Base-by-base conservation (phyloP, 2,797 vertebrate genomes). In the Epinephelus coioides region DNA sequence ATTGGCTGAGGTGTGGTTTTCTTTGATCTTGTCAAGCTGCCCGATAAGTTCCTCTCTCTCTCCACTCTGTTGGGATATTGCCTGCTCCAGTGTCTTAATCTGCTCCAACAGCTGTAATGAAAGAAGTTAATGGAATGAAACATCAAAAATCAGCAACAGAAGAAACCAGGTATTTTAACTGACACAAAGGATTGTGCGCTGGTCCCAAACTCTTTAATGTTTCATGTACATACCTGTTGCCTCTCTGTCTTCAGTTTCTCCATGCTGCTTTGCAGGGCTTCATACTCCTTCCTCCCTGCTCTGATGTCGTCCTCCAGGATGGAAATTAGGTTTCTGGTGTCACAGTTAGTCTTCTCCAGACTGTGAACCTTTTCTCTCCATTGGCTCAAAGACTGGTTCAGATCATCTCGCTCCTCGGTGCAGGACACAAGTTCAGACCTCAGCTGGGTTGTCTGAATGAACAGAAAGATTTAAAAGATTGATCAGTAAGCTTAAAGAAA, bases 271-370 rank as follows among this genome's bases (percentile, higher is more conserved):
- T 95, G 91, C 67, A 92, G 83, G 27, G 67, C 54, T 71, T 96
- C 91, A 43, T 95, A 88, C 51, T 96, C 88, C 50, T 83, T 93
- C 73, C 74, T 90, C 73, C 94, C 94, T 1, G 85, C 83, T 70
- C 92, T 93, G 69, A 96, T 79, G 88, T 98, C 96, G 0, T 91
- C 90, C 82, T 97, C 96, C 76, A 97, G 81, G 59, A 90, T 92
- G 71, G 92, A 91, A 62, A 96, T 92, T 0, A 95, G 88, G 83
- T 89, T 91, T 70, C 91, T 88, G 79, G 92, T 93, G 78, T 96
- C 92, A 4, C 47, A 19, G 71, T 94, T 94, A 7, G 75, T 67
- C 69, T 94, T 94, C 80, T 97, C 96, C 14, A 97, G 81, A 49
- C 91, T 88, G 66, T 91, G 86, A 56, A 96, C 89, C 70, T 94